Percentiles rank a stretch among this genome's conserved stretches.
These are phyloP conservation scores for Trissolcus brochymenae DNA, from an alignment of 2,888 invertebrate species.

Conservation along the genomic window DNA sequence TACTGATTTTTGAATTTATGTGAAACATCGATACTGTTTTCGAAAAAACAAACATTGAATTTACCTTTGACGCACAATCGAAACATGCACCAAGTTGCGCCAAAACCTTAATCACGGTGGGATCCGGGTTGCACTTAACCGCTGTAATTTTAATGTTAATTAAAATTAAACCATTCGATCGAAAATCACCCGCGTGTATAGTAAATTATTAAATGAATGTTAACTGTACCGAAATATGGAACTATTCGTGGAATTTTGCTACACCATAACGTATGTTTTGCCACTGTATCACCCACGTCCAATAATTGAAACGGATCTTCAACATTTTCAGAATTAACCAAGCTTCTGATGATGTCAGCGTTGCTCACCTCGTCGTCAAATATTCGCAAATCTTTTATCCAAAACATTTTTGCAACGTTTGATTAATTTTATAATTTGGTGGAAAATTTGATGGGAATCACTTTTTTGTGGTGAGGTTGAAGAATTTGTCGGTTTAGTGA, in stretches of 20 bases:
- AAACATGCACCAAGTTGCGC: slow-evolving; percentile 80
- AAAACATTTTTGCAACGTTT: slow-evolving; percentile 32
- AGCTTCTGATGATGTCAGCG: slow-evolving; percentile 63
- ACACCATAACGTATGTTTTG: slow-evolving; percentile 69
- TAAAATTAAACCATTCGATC: background rate
- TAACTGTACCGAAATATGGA: slow-evolving; percentile 69
- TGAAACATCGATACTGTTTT: too few relatives aligned
- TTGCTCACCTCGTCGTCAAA: slow-evolving; percentile 62
- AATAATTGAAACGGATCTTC: slow-evolving; percentile 70
- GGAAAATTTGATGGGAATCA: background rate
- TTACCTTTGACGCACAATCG: slow-evolving; percentile 80
- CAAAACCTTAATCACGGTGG: slow-evolving; percentile 74
- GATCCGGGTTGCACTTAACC: slow-evolving; percentile 81
- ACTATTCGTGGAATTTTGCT: slow-evolving; percentile 69
- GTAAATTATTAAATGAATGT: slow-evolving; percentile 9
- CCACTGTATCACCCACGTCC: slow-evolving; percentile 66
- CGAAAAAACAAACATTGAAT: background rate
- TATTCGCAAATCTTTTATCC: slow-evolving; percentile 61
- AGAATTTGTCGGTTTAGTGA: background rate
- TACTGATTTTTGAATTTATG: background rate
- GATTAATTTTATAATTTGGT: too few relatives aligned
- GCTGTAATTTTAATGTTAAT: slow-evolving; percentile 72
- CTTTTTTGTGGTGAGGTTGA: too few relatives aligned
- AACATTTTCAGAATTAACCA: slow-evolving; percentile 61
- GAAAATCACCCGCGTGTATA: too few relatives aligned